Evolutionary conservation across 1,140 invertebrate species (phyloP).

Genomic region (Holotrichia oblita): DNA sequence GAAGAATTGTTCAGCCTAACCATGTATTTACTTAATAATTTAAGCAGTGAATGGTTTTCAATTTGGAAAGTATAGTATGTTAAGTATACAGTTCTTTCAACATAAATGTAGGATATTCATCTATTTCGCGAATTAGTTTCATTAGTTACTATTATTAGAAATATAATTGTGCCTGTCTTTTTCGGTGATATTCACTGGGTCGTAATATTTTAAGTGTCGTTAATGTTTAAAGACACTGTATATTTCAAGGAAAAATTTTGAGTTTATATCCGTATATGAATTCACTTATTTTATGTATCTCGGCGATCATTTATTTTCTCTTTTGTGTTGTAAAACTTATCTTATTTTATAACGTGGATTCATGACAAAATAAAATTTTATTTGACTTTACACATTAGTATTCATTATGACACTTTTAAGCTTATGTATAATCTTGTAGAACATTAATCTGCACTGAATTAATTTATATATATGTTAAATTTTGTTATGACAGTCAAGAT

Average conservation of each 20-base stretch:
- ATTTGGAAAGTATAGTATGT: background rate
- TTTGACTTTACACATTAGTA: too few relatives aligned
- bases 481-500: too few relatives aligned
- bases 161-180: background rate
- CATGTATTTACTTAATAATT: background rate
- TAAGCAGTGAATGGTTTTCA: background rate
- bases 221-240: background rate
- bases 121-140: too few relatives aligned
- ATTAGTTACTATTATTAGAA: too few relatives aligned
- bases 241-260: background rate
- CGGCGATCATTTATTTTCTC: too few relatives aligned
- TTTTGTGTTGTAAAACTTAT: background rate
- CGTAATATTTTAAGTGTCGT: background rate
- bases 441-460: background rate
- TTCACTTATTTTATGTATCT: conserved; percentile 7
- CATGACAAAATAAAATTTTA: background rate
- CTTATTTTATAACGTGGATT: conserved; percentile 14
- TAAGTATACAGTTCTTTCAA: conserved; percentile 23
- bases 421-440: background rate
- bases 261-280: background rate
- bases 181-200: background rate
- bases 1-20: conserved; percentile 42
- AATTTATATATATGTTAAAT: too few relatives aligned
- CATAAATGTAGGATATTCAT: too few relatives aligned
- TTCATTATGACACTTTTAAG: background rate